Conservation (phyloP, 2,888 invertebrate species). For the Tridacna gigas region DNA sequence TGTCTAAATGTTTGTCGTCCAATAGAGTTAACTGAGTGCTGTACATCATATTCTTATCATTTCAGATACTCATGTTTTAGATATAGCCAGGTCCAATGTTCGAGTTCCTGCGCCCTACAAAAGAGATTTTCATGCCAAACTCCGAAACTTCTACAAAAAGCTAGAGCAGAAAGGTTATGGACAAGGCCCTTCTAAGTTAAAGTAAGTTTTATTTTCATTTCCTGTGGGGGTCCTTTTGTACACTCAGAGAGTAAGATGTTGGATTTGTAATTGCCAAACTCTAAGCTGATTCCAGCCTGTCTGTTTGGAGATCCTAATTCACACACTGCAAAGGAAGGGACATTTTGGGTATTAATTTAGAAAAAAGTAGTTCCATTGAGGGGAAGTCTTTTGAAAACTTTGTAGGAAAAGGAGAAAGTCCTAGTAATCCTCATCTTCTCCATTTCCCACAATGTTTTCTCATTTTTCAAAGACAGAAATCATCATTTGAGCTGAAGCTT, state of each 20-base stretch:
- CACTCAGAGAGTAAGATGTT: too few species aligned
- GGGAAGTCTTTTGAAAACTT: neutral
- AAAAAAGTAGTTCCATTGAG: too few species aligned
- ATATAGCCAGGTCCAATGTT: conserved; percentile 88
- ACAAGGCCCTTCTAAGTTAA: conserved; percentile 98
- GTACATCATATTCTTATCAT: neutral
- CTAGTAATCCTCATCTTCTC: neutral
- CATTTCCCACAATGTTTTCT: neutral
- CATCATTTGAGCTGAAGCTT: too few species aligned
- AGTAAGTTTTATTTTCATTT: conserved; percentile 88
- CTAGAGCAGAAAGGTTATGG: conserved; percentile 98
- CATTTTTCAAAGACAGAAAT: too few species aligned
- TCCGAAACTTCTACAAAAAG: conserved; percentile 96
- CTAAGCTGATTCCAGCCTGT: too few species aligned
- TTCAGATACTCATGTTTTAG: conserved; percentile 65
- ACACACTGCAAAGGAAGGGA: too few species aligned
- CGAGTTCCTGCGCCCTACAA: conserved; percentile 96
- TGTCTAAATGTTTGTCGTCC: too few species aligned
- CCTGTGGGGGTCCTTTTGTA: too few species aligned
- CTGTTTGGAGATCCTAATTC: too few species aligned
- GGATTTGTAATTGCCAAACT: too few species aligned
- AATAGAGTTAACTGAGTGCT: neutral
- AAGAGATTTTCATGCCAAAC: conserved; percentile 97
- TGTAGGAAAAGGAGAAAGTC: neutral
- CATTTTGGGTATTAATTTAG: too few species aligned